Conservation (phyloP, 2,888 invertebrate species). For the Ennomos erosarius region DNA sequence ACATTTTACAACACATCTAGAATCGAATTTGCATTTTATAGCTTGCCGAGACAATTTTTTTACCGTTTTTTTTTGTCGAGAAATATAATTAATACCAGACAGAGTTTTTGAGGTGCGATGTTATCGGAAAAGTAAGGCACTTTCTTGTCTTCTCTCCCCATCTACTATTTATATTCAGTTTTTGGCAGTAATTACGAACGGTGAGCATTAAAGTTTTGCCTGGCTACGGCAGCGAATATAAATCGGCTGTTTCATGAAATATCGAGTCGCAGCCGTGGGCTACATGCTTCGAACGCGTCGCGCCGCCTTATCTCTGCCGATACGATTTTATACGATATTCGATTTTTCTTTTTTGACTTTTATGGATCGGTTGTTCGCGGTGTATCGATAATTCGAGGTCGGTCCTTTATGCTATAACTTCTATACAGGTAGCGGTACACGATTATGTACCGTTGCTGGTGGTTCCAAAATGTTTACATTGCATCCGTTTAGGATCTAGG, state of each 20-base stretch:
- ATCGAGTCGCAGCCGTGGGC: slow-evolving; percentile 80
- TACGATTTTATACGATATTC: slow-evolving; percentile 81
- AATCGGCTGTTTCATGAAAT: slow-evolving; percentile 83
- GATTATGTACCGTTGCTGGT: slow-evolving; percentile 41
- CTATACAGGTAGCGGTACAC: slow-evolving; percentile 53
- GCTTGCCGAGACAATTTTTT: slow-evolving; percentile 12
- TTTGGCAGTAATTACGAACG: slow-evolving; percentile 76
- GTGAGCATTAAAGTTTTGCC: slow-evolving; percentile 76
- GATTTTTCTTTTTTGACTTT: slow-evolving; percentile 80
- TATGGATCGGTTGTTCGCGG: slow-evolving; percentile 80
- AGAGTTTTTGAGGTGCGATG: slow-evolving; percentile 25
- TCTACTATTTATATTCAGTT: slow-evolving; percentile 60
- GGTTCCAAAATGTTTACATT: slow-evolving; percentile 41
- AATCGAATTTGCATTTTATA: slow-evolving; percentile 27
- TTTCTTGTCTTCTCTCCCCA: slow-evolving; percentile 34
- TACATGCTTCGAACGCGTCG: slow-evolving; percentile 71
- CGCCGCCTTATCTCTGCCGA: slow-evolving; percentile 78
- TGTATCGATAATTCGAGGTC: slow-evolving; percentile 80
- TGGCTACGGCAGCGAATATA: slow-evolving; percentile 75
- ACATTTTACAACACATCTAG: slow-evolving; percentile 27
- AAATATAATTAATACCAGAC: slow-evolving; percentile 17
- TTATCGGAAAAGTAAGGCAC: slow-evolving; percentile 31
- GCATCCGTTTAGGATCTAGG: slow-evolving; percentile 19
- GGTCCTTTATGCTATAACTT: slow-evolving; percentile 68
- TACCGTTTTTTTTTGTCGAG: slow-evolving; percentile 19